Conservation (phyloP, 2,888 invertebrate genomes). For the Diaperis boleti region DNA sequence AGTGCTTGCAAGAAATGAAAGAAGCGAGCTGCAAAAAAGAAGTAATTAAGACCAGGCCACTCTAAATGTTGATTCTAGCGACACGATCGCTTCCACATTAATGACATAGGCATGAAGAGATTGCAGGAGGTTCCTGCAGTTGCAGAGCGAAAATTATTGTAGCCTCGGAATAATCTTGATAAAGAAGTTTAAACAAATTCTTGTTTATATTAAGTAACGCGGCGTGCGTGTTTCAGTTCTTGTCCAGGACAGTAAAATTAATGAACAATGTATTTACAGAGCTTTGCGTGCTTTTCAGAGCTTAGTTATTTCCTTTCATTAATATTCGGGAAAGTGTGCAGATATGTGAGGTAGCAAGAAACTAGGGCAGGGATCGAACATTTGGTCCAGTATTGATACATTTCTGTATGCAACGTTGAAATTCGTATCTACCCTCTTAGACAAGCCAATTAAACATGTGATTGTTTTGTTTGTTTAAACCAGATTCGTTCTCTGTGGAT, state of each 20-base stretch:
- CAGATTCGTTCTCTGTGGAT: constrained; percentile 35
- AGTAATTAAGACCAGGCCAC: no score
- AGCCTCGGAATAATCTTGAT: no score
- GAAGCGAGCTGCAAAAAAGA: not conserved
- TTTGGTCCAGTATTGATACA: no score
- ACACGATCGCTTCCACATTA: no score
- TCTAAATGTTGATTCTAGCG: no score
- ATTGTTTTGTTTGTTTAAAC: constrained; percentile 14
- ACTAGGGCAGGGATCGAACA: constrained; percentile 19
- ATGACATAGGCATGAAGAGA: no score
- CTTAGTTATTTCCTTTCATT: constrained; percentile 36
- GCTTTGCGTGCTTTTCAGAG: constrained; percentile 33
- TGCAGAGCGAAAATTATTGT: no score
- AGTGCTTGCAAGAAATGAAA: not conserved
- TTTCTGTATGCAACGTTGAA: no score
- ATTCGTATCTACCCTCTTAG: constrained; percentile 3
- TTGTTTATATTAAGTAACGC: constrained; percentile 19
- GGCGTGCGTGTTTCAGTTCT: constrained; percentile 32
- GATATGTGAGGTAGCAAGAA: constrained; percentile 31
- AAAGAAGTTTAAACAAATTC: constrained; percentile 20
- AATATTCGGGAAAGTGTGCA: constrained; percentile 38
- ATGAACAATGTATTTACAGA: constrained; percentile 35
- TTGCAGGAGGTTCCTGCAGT: no score
- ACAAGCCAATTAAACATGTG: not conserved
- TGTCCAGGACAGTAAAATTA: constrained; percentile 36